These are phyloP conservation scores for Caenorhabditis inopinata DNA, from an alignment of 1,140 invertebrate species.

Conservation along the genomic window DNA sequence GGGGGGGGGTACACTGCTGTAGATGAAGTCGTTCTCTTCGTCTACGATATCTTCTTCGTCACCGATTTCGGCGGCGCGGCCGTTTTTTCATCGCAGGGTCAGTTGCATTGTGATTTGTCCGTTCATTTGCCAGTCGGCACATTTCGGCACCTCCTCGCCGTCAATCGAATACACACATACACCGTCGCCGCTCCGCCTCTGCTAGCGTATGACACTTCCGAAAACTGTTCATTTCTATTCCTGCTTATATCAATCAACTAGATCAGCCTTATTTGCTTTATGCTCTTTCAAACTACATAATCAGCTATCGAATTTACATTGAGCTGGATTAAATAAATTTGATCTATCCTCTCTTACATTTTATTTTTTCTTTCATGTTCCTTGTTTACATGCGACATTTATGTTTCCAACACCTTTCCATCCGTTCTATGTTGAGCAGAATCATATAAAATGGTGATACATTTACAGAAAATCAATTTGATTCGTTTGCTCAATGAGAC, in stretches of 20 bases:
- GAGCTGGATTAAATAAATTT: too few species aligned
- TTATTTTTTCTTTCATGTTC: neutral
- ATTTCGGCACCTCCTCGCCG: slow-evolving; percentile 11
- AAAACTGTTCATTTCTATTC: neutral
- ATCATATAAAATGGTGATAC: too few species aligned
- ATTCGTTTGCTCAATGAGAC: too few species aligned
- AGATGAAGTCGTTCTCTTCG: neutral
- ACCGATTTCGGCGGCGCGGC: neutral
- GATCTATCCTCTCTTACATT: neutral
- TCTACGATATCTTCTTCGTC: neutral
- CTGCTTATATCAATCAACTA: neutral
- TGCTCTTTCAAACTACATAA: too few species aligned
- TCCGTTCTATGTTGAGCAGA: too few species aligned
- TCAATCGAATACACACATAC: neutral
- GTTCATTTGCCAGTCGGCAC: neutral
- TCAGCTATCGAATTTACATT: too few species aligned
- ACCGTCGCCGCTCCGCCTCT: too few species aligned
- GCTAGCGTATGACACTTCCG: neutral
- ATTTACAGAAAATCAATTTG: too few species aligned
- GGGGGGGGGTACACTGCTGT: neutral
- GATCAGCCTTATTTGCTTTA: neutral
- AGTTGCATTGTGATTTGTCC: neutral
- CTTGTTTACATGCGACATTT: too few species aligned
- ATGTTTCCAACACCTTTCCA: too few species aligned
- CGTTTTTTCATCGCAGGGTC: neutral